phyloP scores from a whole-genome alignment of 2,797 vertebrate species.

The Halcyon leucocephala region DNA sequence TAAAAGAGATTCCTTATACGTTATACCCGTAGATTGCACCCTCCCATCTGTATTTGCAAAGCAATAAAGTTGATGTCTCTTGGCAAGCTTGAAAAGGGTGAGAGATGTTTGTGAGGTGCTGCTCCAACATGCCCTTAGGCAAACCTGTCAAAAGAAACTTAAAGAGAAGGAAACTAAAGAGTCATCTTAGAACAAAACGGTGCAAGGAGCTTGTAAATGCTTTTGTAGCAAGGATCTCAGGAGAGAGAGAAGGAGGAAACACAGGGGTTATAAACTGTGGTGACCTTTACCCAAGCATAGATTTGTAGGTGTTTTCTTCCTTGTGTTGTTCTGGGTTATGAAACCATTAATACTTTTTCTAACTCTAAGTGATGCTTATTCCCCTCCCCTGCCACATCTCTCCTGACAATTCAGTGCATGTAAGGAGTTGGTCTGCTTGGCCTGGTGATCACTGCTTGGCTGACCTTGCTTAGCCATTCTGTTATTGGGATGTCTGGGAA shows the following conservation, averaged over 20 bases:
- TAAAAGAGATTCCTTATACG: background rate
- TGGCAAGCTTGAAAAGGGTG: constrained; percentile 7
- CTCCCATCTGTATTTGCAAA: background rate
- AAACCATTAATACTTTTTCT: background rate
- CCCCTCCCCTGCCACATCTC: background rate
- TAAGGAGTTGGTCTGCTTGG: background rate
- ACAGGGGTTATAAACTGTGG: background rate
- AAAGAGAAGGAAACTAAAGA: background rate
- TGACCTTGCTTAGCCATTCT: background rate
- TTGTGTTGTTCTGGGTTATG: background rate
- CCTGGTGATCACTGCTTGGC: background rate
- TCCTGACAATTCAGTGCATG: background rate
- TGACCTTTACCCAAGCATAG: background rate
- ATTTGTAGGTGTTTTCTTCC: background rate
- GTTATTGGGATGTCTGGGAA: background rate
- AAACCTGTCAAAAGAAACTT: background rate
- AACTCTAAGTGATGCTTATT: background rate
- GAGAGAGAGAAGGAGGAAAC: background rate
- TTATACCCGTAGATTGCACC: background rate
- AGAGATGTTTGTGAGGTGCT: background rate
- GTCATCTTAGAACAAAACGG: background rate
- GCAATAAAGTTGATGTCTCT: background rate
- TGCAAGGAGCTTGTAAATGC: background rate
- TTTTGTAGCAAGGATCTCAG: background rate
- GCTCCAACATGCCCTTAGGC: background rate